Evolutionary conservation across 2,113 vertebrate genomes (phyloP).

Genomic region (Paramormyrops kingsleyae): DNA sequence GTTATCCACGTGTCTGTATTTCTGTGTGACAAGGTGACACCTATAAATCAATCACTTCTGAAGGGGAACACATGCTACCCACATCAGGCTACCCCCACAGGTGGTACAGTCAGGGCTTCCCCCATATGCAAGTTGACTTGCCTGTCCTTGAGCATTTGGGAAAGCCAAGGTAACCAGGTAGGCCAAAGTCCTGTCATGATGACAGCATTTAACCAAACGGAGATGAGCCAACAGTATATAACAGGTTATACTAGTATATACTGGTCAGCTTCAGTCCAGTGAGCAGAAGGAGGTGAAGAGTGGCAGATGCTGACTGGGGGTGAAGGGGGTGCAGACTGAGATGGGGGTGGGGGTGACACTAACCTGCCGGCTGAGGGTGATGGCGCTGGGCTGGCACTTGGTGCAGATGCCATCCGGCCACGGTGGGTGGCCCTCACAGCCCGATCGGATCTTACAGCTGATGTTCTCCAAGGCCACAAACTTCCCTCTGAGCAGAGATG

Average conservation of each 20-base stretch:
- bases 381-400: slow-evolving; percentile 95
- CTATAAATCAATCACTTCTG: background rate
- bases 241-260: background rate
- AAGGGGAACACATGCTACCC: background rate
- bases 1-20: slow-evolving; percentile 98
- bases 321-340: background rate
- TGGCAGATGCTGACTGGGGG: background rate
- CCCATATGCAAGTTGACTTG: background rate
- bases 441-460: slow-evolving; percentile 97
- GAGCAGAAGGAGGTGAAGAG: background rate
- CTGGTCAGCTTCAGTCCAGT: background rate
- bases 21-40: slow-evolving; percentile 53
- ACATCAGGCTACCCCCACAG: background rate
- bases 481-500: slow-evolving; percentile 70
- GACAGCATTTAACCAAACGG: background rate
- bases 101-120: background rate
- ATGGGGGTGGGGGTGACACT: background rate
- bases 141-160: background rate
- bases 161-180: background rate
- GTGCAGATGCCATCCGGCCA: slow-evolving; percentile 99
- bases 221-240: background rate
- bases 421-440: slow-evolving; percentile 91
- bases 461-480: slow-evolving; percentile 98
- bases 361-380: slow-evolving; percentile 73
- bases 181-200: background rate